Conservation (phyloP, 2,888 invertebrate genomes). For the Leucophora obtusa region DNA sequence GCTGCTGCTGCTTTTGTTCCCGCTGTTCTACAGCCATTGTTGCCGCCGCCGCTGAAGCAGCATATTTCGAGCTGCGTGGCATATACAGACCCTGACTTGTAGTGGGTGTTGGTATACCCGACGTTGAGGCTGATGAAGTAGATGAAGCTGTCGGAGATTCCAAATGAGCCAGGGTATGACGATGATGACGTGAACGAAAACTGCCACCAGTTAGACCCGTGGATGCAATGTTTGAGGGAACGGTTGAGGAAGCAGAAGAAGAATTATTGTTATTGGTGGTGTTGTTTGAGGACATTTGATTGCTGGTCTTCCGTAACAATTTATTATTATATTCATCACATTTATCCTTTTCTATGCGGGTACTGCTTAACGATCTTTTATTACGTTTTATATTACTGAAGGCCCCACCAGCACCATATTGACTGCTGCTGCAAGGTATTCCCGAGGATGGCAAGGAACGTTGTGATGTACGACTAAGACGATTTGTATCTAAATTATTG, state of each 20-base stretch:
- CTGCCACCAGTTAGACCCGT: constrained; percentile 30
- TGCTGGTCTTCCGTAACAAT: constrained; percentile 74
- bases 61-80: constrained; percentile 66
- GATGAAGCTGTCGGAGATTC: constrained; percentile 73
- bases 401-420: constrained; percentile 45
- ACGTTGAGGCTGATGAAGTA: constrained; percentile 72
- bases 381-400: constrained; percentile 73
- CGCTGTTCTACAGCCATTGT: constrained; percentile 67
- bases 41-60: constrained; percentile 60
- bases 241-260: background rate
- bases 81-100: constrained; percentile 68
- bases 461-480: constrained; percentile 69
- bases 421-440: constrained; percentile 62
- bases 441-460: constrained; percentile 56
- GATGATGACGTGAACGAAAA: constrained; percentile 23
- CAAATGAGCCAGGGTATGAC: constrained; percentile 17
- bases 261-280: constrained; percentile 36
- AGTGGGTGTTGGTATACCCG: constrained; percentile 73
- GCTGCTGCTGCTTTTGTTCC: constrained; percentile 69
- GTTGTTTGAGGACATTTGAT: constrained; percentile 62
- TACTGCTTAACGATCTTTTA: constrained; percentile 78
- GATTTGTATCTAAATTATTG: constrained; percentile 73
- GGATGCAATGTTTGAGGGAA: background rate
- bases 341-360: constrained; percentile 78
- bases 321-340: constrained; percentile 78